These are phyloP conservation scores for Tympanoctomys barrerae DNA, from an alignment of 2,797 vertebrate genomes.

Conservation along the genomic window DNA sequence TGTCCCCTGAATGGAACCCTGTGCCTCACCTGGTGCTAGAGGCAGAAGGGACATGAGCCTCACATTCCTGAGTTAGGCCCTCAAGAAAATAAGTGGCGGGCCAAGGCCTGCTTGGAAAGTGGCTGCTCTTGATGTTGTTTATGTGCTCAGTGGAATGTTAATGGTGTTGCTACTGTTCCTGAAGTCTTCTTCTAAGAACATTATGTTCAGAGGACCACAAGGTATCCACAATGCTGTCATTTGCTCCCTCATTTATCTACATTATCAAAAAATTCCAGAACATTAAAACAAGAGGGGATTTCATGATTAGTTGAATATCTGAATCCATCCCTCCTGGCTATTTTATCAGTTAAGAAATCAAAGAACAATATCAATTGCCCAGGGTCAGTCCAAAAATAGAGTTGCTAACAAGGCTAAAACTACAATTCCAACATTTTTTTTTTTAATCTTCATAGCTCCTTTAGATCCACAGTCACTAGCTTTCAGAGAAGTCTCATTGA, in stretches of 20 bases:
- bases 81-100: constrained; percentile 10
- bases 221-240: neutral
- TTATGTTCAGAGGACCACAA: constrained; percentile 60
- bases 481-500: constrained; percentile 24
- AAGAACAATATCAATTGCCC: neutral
- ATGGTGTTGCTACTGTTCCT: constrained; percentile 40
- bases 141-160: neutral
- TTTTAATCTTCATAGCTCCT: neutral
- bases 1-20: neutral
- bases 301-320: neutral
- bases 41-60: neutral
- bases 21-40: constrained; percentile 30
- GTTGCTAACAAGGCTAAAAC: neutral
- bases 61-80: neutral
- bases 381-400: neutral
- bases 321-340: neutral
- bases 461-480: neutral
- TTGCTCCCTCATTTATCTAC: constrained; percentile 40
- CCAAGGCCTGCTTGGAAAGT: constrained; percentile 1
- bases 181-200: constrained; percentile 34
- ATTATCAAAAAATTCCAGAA: constrained; percentile 52
- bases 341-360: constrained; percentile 45
- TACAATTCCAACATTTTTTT: neutral
- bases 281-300: neutral
- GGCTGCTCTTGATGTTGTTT: constrained; percentile 22